Conservation (phyloP, 1,140 invertebrate species). For the Mizuhopecten yessoensis region DNA sequence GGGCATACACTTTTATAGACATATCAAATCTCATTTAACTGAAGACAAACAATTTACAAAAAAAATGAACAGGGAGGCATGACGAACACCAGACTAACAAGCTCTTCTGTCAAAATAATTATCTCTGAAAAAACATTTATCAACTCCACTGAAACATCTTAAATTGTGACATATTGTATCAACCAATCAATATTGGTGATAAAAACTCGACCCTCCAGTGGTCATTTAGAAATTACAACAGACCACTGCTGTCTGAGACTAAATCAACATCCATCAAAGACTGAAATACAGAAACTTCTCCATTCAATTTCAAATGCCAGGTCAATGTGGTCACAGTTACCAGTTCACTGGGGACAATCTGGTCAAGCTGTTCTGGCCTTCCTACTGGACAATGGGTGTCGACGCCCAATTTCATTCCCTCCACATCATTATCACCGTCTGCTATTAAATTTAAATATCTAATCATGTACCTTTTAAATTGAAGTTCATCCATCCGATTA, state of each 20-base stretch:
- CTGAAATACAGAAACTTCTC: not conserved
- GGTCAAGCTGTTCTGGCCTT: conserved; percentile 11
- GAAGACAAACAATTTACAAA: not conserved
- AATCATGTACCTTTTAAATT: conserved; percentile 16
- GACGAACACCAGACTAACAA: not conserved
- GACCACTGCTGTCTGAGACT: not conserved
- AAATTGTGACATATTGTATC: no score
- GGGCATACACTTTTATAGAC: not conserved
- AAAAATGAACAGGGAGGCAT: not conserved
- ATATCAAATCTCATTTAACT: not conserved
- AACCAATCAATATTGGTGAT: no score
- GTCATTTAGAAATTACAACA: not conserved
- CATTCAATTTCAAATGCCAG: not conserved
- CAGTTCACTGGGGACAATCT: not conserved
- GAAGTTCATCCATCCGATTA: not conserved
- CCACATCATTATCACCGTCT: not conserved
- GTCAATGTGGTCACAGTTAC: conserved; percentile 1
- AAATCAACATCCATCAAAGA: not conserved
- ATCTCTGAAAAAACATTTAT: not conserved
- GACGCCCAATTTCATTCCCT: not conserved
- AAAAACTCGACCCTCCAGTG: not conserved
- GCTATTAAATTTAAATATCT: conserved; percentile 36
- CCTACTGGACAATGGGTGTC: not conserved
- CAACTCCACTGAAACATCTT: no score
- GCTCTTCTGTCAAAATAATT: not conserved